Evolutionary conservation across 2,888 invertebrate genomes (phyloP), one percentile per base, ranked within the genome.

Genomic region (Drosophila kambysellisi): DNA sequence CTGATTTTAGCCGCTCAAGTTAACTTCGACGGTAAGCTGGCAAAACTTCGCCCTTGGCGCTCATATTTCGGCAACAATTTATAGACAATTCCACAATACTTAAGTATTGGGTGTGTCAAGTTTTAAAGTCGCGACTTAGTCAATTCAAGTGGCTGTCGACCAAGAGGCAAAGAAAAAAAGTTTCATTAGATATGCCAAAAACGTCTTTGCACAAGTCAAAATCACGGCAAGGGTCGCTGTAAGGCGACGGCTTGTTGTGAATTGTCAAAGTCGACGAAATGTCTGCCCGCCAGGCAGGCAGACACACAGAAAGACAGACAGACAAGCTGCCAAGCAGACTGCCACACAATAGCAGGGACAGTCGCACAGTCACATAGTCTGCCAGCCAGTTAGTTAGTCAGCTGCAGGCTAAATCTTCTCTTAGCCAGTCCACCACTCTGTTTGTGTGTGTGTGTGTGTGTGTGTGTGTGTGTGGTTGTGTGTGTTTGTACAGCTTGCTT

Each of bases 1-100:
- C 87, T 86, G 88, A 88, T 88, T 86, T 87, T 71, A 82, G 74
- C 68, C 83, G 82, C 84, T 88, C 87, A 86, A 88, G 64, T 84
- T 76, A 82, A 80, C 83, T 80, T 72, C 66, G 69, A 74, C 77
- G 37, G 60, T 70, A 61, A 69, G 72, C 74, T 61, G 64, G 50
- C 69, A 56, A 83, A 87, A 88, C 74, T 88, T 87, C 57, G 81
- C 86, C 86, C 76, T 32, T 1, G 74, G 79, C 75, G 58, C 54
- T 64, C 76, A 79, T 76, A 76, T 68, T 63, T 78, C 56, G 70
- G 62, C 77, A 83, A 79, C 84, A 88, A 83, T 88, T 84, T 78
- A 78, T 75, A 75, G 78, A 75, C 72, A 72, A 69, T 65, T 56
- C 57, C 65, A 39, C 57, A 69, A 69, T 68, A 54, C 62, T 52